Evolutionary conservation across 2,113 vertebrate species (phyloP).

Genomic region (Nestor notabilis): DNA sequence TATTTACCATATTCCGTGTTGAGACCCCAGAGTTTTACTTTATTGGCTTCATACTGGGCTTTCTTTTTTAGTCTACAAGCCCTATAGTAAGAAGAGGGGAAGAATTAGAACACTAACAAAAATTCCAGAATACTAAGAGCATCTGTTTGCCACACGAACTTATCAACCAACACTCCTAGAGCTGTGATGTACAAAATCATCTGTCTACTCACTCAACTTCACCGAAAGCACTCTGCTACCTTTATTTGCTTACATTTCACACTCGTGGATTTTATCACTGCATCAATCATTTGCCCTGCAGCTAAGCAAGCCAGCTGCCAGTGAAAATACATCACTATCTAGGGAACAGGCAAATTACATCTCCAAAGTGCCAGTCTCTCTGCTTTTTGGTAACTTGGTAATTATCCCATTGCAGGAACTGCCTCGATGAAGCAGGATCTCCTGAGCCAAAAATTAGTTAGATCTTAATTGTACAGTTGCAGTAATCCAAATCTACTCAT

Average conservation of each 20-base stretch:
- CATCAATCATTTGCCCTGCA: neutral
- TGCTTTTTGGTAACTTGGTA: neutral
- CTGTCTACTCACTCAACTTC: neutral
- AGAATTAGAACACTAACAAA: constrained; percentile 46
- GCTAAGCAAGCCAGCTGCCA: neutral
- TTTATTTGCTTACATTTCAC: neutral
- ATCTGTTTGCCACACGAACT: neutral
- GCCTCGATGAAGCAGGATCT: neutral
- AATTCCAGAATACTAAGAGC: neutral
- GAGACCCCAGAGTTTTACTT: constrained; percentile 99
- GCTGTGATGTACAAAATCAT: neutral
- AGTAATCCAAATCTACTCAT: neutral
- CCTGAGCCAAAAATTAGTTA: neutral
- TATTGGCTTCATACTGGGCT: constrained; percentile 99
- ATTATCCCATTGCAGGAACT: neutral
- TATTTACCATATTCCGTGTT: constrained; percentile 96
- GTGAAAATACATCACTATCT: neutral
- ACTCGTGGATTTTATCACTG: neutral
- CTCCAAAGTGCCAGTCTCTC: neutral
- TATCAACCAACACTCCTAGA: neutral
- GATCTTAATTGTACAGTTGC: neutral
- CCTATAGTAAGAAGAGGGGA: constrained; percentile 74
- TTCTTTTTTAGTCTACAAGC: constrained; percentile 99
- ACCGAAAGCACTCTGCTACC: neutral
- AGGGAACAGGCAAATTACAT: neutral